Percentiles rank a stretch among this genome's conserved stretches.
Evolutionary conservation across 2,888 invertebrate genomes (phyloP).

Genomic region (Cheilosia pagana): DNA sequence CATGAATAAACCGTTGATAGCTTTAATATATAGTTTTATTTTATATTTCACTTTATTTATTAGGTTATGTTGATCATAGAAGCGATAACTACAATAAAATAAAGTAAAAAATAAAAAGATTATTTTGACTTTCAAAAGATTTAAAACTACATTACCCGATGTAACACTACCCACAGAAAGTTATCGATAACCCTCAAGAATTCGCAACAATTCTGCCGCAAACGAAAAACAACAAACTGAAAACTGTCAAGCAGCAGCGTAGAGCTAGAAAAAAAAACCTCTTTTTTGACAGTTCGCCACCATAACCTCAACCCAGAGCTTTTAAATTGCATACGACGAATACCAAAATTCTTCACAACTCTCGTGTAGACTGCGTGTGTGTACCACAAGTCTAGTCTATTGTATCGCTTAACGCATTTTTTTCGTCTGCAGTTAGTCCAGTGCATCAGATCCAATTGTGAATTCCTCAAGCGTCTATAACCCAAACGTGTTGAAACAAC

Average conservation of each 20-base stretch:
- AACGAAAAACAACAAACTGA: conserved; percentile 44
- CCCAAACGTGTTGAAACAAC: conserved; percentile 83
- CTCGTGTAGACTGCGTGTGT: conserved; percentile 66
- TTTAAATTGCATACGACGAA: conserved; percentile 71
- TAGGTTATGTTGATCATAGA: too few relatives aligned
- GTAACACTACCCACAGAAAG: background rate
- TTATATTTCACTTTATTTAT: too few relatives aligned
- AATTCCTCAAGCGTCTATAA: conserved; percentile 62
- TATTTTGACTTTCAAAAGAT: too few relatives aligned
- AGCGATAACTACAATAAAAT: too few relatives aligned
- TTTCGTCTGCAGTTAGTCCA: conserved; percentile 33
- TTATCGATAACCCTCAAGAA: conserved; percentile 18
- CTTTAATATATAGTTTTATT: too few relatives aligned
- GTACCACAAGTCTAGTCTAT: conserved; percentile 42
- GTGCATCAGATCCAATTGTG: conserved; percentile 65
- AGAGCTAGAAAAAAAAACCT: conserved; percentile 25
- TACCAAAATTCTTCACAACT: conserved; percentile 55
- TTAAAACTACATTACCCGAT: background rate
- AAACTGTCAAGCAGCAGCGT: conserved; percentile 49
- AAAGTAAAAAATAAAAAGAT: too few relatives aligned
- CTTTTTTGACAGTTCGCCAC: conserved; percentile 57
- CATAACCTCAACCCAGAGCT: conserved; percentile 68
- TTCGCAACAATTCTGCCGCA: conserved; percentile 1
- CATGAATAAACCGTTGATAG: too few relatives aligned
- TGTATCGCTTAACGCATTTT: conserved; percentile 30